Conservation (phyloP, 1,140 invertebrate genomes). For the Charaxes varanes region DNA sequence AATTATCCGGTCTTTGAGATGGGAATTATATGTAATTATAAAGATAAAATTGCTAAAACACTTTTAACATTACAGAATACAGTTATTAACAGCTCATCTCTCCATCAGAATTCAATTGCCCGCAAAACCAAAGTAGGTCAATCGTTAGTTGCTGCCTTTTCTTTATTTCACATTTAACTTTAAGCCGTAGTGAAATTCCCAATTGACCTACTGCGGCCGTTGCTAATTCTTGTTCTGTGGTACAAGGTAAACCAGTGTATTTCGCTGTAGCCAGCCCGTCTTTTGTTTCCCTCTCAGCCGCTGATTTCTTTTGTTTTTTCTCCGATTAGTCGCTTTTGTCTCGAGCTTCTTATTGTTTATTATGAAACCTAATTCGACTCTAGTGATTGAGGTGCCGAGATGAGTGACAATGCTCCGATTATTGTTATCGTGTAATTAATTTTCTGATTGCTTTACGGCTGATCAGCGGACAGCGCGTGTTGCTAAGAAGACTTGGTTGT, state of each 20-base stretch:
- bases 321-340: conserved; percentile 29
- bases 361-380: conserved; percentile 19
- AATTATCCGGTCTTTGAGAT: too few relatives aligned
- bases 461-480: background rate
- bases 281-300: conserved; percentile 25
- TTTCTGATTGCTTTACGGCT: conserved; percentile 11
- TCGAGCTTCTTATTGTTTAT: conserved; percentile 24
- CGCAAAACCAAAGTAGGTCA: too few relatives aligned
- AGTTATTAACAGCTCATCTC: too few relatives aligned
- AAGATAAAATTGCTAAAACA: too few relatives aligned
- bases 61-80: too few relatives aligned
- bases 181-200: background rate
- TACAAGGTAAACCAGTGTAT: conserved; percentile 7
- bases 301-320: conserved; percentile 31
- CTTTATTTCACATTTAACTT: conserved; percentile 1
- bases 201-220: conserved; percentile 6
- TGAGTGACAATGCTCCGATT: conserved; percentile 11
- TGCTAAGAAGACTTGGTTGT: background rate
- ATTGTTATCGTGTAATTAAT: conserved; percentile 18
- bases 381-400: conserved; percentile 13
- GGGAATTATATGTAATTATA: too few relatives aligned
- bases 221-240: conserved; percentile 17
- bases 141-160: background rate
- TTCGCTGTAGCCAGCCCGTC: conserved; percentile 10
- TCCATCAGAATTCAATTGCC: too few relatives aligned